Evolutionary conservation across 2,113 vertebrate genomes (phyloP), one percentile per base, ranked within the genome.

Genomic region (Podarcis cretensis): DNA sequence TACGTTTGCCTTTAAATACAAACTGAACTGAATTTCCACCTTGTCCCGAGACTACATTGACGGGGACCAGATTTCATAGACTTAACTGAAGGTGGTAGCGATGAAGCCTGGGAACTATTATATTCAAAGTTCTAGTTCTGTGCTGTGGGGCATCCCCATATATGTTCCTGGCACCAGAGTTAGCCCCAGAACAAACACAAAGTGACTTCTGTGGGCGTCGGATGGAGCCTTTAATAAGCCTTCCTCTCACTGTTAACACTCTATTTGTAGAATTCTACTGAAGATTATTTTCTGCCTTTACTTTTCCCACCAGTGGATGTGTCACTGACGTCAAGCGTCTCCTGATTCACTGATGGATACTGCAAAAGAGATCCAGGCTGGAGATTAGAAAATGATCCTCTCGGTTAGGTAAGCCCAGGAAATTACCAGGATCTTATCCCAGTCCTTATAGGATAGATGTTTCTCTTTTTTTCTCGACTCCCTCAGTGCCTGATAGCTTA

Each of bases 351-450:
- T 84, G 59, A 48, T 86, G 23, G n/a, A 77, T 81, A 32, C 88
- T 84, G 76, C 92, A 86, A 40, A 85, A 92, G 92, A 91, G 83
- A 88, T 65, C 65, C 86, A 75, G 35, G 37, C 21, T 66, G 71
- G 77, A 85, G 68, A 83, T 65, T 74, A 93, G 48, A 93, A 87
- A 89, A 1, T 90, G 93, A 90, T 92, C 89, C 83, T 76, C 76
- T 89, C 43, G 0, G 32, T 93, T 93, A 89, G 16, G 0, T 89
- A 90, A 37, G 54, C 0, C 14, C 63, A 68, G n/a, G 48, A 76
- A 68, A 77, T 30, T 14, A n/a, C 59, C 27, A 66, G 0, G 84
- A 30, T 92, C 85, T 92, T 89, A 91, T 89, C 81, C 69, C 84
- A 89, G 27, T 83, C 27, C 32, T 87, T 59, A 73, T 76, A 48